Evolutionary conservation across 2,113 vertebrate species (phyloP).

Genomic region (Sander vitreus): DNA sequence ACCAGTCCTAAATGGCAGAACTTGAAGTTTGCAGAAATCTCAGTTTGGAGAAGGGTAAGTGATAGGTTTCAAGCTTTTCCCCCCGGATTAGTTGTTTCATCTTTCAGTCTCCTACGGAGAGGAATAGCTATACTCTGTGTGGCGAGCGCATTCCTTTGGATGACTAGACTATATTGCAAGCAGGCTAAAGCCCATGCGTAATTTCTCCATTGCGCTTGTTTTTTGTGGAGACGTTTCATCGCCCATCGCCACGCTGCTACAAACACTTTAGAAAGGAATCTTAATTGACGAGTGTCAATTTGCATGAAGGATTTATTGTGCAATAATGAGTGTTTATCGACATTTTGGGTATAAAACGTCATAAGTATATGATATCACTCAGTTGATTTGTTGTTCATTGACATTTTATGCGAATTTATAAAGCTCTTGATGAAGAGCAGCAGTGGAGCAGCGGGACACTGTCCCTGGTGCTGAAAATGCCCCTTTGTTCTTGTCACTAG

Average conservation of each 20-base stretch:
- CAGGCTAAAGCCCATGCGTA: constrained; percentile 46
- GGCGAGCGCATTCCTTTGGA: constrained; percentile 26
- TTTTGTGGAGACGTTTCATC: no score
- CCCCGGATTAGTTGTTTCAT: background rate
- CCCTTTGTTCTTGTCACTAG: constrained; percentile 66
- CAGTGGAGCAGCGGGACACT: constrained; percentile 48
- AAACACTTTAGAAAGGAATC: background rate
- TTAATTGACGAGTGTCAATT: constrained; percentile 24
- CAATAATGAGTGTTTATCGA: constrained; percentile 1
- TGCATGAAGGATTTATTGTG: background rate
- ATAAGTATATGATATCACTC: background rate
- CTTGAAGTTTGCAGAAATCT: constrained; percentile 95
- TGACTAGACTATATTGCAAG: background rate
- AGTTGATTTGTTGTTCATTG: background rate
- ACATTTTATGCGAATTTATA: background rate
- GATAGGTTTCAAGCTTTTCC: background rate
- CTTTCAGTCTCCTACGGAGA: constrained; percentile 8
- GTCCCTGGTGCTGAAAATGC: constrained; percentile 74
- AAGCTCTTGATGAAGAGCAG: constrained; percentile 15
- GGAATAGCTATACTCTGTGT: background rate
- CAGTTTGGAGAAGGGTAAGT: constrained; percentile 93
- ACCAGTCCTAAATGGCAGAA: constrained; percentile 91
- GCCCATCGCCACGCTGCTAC: no score
- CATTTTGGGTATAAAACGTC: background rate
- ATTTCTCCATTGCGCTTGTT: constrained; percentile 33